Conservation (phyloP, 2,888 invertebrate genomes). For the Brachyopa scutellaris region DNA sequence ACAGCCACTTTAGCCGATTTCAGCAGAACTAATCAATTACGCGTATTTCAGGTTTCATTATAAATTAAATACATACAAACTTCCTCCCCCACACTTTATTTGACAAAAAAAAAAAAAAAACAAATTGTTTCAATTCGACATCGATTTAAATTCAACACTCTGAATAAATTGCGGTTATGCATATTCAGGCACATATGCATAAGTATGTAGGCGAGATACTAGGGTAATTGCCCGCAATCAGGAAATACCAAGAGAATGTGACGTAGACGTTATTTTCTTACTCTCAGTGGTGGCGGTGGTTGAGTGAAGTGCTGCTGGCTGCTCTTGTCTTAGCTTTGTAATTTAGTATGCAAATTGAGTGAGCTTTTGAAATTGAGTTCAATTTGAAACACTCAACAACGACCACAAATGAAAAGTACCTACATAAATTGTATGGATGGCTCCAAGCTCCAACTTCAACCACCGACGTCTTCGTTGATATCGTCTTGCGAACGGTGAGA, state of each 20-base stretch:
- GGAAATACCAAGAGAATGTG: slow-evolving; percentile 66
- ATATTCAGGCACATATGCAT: slow-evolving; percentile 2
- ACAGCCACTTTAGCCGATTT: slow-evolving; percentile 8
- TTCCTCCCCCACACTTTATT: not conserved
- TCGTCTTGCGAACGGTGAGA: not conserved
- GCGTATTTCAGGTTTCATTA: slow-evolving; percentile 15
- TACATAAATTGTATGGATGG: too few species aligned
- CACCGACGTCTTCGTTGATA: not conserved
- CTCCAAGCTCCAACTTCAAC: too few species aligned
- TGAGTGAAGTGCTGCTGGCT: too few species aligned
- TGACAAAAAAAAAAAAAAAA: not conserved
- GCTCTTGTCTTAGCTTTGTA: not conserved
- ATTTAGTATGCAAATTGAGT: slow-evolving; percentile 5
- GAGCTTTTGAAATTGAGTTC: slow-evolving; percentile 38
- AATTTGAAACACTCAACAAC: not conserved
- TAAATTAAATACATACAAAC: not conserved
- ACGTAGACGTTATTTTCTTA: too few species aligned
- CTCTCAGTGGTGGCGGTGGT: too few species aligned
- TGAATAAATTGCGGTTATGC: slow-evolving; percentile 46
- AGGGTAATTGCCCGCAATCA: slow-evolving; percentile 55
- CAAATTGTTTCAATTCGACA: slow-evolving; percentile 16
- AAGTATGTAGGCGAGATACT: too few species aligned
- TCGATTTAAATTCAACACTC: slow-evolving; percentile 44
- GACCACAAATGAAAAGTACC: not conserved
- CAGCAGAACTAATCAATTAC: slow-evolving; percentile 17